These are phyloP conservation scores for Bombus terrestris DNA, from an alignment of 1,140 invertebrate species.

Conservation along the genomic window DNA sequence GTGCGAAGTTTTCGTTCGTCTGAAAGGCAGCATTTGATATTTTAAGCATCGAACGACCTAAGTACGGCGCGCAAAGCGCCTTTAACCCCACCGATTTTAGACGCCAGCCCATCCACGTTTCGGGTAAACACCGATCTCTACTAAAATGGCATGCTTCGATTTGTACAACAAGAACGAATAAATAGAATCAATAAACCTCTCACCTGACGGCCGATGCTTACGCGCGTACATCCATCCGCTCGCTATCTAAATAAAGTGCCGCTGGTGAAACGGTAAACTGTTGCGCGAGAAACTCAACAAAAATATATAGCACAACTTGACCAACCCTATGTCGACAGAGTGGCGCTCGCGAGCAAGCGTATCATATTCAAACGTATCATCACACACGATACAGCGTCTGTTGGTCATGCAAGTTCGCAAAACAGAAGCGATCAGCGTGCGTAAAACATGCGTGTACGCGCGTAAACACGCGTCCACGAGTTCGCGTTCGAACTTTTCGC, in stretches of 20 bases:
- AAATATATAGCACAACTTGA: too few relatives aligned
- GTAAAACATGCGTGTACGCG: not conserved
- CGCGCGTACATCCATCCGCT: not conserved
- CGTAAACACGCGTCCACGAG: not conserved
- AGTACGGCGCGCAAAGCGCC: not conserved
- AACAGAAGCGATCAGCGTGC: too few relatives aligned
- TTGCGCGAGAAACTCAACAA: not conserved
- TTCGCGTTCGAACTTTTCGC: not conserved
- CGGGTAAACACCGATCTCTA: not conserved
- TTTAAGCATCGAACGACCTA: not conserved
- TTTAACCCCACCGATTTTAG: not conserved
- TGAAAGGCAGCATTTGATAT: not conserved
- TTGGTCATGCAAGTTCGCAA: too few relatives aligned
- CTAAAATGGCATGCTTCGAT: constrained; percentile 12
- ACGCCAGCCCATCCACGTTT: not conserved
- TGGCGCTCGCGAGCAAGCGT: too few relatives aligned
- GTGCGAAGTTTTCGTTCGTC: not conserved
- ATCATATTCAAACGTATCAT: too few relatives aligned
- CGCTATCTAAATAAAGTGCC: not conserved
- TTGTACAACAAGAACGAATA: not conserved
- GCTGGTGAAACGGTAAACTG: not conserved
- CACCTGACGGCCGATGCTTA: constrained; percentile 13
- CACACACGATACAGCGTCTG: too few relatives aligned
- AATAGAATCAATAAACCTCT: constrained; percentile 12
- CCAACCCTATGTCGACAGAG: too few relatives aligned